Evolutionary conservation across 2,888 invertebrate species (phyloP).

Genomic region (Heteromyza rotundicornis): DNA sequence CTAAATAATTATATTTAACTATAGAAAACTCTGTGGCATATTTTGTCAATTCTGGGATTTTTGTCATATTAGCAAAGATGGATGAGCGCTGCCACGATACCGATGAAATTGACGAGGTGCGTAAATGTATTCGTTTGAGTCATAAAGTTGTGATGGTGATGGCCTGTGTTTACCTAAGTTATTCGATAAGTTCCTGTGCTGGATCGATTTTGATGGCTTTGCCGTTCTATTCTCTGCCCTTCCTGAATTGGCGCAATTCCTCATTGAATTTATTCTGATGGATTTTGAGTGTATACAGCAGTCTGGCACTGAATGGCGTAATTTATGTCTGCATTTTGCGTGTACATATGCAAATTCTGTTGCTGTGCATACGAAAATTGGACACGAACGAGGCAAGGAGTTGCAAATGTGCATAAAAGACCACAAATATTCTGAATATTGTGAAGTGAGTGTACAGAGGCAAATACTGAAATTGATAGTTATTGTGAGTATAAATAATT

Average conservation of each 20-base stretch:
- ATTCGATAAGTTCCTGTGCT: constrained; percentile 29
- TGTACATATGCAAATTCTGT: constrained; percentile 29
- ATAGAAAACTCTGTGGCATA: too few species aligned
- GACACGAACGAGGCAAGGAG: constrained; percentile 19
- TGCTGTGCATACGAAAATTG: constrained; percentile 26
- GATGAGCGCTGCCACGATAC: constrained; percentile 30
- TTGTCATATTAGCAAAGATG: constrained; percentile 29
- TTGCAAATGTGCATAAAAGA: constrained; percentile 23
- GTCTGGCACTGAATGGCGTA: constrained; percentile 34
- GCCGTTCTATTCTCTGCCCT: constrained; percentile 35
- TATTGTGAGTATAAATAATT: too few species aligned
- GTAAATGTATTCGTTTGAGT: constrained; percentile 26
- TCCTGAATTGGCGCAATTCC: constrained; percentile 32
- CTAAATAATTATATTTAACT: too few species aligned
- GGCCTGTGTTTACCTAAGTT: constrained; percentile 30
- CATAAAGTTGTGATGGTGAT: constrained; percentile 35
- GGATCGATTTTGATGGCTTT: constrained; percentile 27
- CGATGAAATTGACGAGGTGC: constrained; percentile 30
- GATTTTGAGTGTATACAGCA: constrained; percentile 32
- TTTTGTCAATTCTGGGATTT: too few species aligned
- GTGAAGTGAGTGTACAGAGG: constrained; percentile 8
- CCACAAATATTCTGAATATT: constrained; percentile 18
- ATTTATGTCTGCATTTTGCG: constrained; percentile 35
- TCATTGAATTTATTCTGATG: constrained; percentile 31
- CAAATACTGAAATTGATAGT: too few species aligned